Evolutionary conservation across 2,113 vertebrate genomes (phyloP).

Genomic region (Peromyscus californicus): DNA sequence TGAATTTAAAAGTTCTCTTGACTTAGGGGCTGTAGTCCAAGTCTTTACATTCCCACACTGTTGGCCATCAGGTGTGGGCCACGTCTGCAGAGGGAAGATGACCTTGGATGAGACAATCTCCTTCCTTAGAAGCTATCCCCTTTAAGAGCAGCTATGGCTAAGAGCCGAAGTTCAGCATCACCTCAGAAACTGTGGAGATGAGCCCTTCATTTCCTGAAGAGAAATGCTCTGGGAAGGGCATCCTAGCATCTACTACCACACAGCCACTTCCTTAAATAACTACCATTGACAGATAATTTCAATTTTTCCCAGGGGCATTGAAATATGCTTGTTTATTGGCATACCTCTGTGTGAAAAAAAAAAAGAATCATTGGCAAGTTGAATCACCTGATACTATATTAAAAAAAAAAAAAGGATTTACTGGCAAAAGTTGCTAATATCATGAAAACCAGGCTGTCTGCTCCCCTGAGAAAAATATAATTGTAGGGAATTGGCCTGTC

Average conservation of each 20-base stretch:
- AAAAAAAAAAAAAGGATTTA: neutral
- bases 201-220: neutral
- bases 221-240: neutral
- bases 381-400: slow-evolving; percentile 60
- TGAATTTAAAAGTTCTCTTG: slow-evolving; percentile 4
- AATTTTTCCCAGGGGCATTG: neutral
- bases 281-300: neutral
- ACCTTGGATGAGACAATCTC: neutral
- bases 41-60: neutral
- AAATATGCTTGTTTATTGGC: slow-evolving; percentile 39
- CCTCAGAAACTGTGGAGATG: neutral
- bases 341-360: neutral
- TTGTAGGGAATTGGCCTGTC: slow-evolving; percentile 74
- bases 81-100: neutral
- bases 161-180: neutral
- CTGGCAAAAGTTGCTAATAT: slow-evolving; percentile 34
- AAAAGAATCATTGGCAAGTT: slow-evolving; percentile 67
- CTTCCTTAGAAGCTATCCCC: neutral
- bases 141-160: neutral
- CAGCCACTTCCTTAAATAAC: neutral
- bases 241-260: neutral
- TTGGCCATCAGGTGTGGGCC: neutral
- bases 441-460: slow-evolving; percentile 62
- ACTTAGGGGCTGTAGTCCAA: neutral
- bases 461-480: slow-evolving; percentile 77